A percentile compares a stretch with the other conserved stretches of the same genome.
Evolutionary conservation across 2,888 invertebrate genomes (phyloP).

Genomic region (Clostera curtula): DNA sequence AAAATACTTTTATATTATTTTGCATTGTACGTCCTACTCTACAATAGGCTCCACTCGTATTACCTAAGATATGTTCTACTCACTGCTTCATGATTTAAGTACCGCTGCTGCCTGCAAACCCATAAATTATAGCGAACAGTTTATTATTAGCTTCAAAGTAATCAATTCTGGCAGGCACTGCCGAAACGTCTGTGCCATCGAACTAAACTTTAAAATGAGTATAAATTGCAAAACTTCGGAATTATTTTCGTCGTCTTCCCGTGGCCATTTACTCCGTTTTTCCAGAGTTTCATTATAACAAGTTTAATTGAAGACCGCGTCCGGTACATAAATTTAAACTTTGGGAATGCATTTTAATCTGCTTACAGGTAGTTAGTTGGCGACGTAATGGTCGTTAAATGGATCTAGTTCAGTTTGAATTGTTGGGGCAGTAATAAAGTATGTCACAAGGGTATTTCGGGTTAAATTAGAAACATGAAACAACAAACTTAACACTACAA

Average conservation of each 20-base stretch:
- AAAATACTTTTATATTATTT: too few species aligned
- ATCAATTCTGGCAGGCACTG: constrained; percentile 38
- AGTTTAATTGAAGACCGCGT: constrained; percentile 70
- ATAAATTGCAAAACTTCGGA: constrained; percentile 65
- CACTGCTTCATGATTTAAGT: too few species aligned
- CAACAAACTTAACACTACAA: too few species aligned
- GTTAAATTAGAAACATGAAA: too few species aligned
- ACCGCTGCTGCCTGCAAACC: too few species aligned
- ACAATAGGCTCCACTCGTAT: too few species aligned
- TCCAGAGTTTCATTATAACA: constrained; percentile 64
- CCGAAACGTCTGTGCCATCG: constrained; percentile 48
- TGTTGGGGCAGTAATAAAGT: constrained; percentile 37
- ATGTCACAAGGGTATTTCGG: too few species aligned
- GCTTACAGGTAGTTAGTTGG: constrained; percentile 53
- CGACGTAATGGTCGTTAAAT: constrained; percentile 52
- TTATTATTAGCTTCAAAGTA: constrained; percentile 38
- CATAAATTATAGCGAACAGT: too few species aligned
- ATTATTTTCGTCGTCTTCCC: constrained; percentile 55
- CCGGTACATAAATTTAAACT: constrained; percentile 68
- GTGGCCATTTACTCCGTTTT: constrained; percentile 58
- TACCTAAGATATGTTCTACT: too few species aligned
- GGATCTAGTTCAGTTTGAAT: constrained; percentile 42
- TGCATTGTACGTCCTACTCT: too few species aligned
- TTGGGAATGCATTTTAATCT: constrained; percentile 68
- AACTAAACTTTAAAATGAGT: constrained; percentile 52